Evolutionary conservation across 2,113 vertebrate species (phyloP).

Genomic region (Plecotus auritus): DNA sequence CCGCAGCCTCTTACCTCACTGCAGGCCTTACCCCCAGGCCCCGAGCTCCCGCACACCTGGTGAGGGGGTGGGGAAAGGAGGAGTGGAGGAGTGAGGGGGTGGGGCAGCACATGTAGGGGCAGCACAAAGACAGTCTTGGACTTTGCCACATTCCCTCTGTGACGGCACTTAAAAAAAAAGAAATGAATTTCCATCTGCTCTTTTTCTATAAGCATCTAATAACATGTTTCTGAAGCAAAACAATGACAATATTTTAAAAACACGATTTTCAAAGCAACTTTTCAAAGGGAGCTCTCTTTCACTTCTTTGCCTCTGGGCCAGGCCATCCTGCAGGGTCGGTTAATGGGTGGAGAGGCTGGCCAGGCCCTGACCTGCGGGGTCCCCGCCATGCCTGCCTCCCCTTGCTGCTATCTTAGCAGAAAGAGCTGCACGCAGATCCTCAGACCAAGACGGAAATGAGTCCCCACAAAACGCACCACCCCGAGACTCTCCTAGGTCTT

Average conservation of each 20-base stretch:
- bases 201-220: neutral
- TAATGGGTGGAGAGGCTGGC: fast-evolving
- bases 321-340: too few species aligned
- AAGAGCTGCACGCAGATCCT: neutral
- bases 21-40: neutral
- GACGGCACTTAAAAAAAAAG: neutral
- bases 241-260: neutral
- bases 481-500: neutral
- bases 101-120: neutral
- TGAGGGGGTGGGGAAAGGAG: neutral
- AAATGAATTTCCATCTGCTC: neutral
- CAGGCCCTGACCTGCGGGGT: neutral
- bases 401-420: neutral
- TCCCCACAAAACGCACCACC: neutral
- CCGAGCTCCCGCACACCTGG: neutral
- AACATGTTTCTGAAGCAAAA: neutral
- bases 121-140: neutral
- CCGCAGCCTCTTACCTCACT: neutral
- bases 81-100: neutral
- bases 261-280: neutral
- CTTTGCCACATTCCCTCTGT: neutral
- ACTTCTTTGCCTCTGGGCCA: neutral
- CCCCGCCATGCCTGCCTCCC: neutral
- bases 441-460: neutral
- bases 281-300: too few species aligned